Base-by-base conservation (phyloP, 1,140 invertebrate species). In the Meloidogyne chitwoodi region DNA sequence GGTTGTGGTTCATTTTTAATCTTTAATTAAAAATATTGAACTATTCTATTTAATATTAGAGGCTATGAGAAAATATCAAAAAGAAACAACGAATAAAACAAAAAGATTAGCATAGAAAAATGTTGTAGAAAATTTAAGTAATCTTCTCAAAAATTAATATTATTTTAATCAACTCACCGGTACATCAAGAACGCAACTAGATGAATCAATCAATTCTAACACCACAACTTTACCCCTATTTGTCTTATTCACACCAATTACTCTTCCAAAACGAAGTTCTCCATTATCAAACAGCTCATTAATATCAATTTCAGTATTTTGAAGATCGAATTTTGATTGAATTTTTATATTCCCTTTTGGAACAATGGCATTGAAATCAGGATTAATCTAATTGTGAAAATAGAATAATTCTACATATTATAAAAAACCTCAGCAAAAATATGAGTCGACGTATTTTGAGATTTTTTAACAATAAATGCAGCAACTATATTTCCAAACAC, bases 221-320 rank as follows among this genome's bases (percentile, higher is more conserved):
- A 44, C 44, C 4, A 75, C 22, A 4, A 75, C 44, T 16, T 26
- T 38, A 10, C 74, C 67, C 31, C 64, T 75, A 26, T 75, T 77
- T 38, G 75, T 77, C n/a, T 77, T 77, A 19, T 76, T 77, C 24
- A 77, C 75, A 74, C 75, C 73, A 8, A 75, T 26, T n/a, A 77
- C 75, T 29, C 56, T 56, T 5, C 75, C 75, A 61, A 63, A 75
- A 22, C 70, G 70, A n/a, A 73, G 24, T 63, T 73, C 70, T 11
- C 70, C 70, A 12, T 24, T 31, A 22, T 73, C 70, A 11, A 73
- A 73, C 56, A 73, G 3, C 5, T 73, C 48, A 38, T 14, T 16
- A 24, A 27, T 27, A 24, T 2, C 24, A 48, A 56, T 11, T 2
- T 38, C 14, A 22, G 31, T 8, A 19, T 48, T n/a, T 31, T 44